A percentile compares a stretch with the other conserved stretches of the same genome.
phyloP scores from a whole-genome alignment of 2,888 invertebrate species.

The Calephelis perditalis region DNA sequence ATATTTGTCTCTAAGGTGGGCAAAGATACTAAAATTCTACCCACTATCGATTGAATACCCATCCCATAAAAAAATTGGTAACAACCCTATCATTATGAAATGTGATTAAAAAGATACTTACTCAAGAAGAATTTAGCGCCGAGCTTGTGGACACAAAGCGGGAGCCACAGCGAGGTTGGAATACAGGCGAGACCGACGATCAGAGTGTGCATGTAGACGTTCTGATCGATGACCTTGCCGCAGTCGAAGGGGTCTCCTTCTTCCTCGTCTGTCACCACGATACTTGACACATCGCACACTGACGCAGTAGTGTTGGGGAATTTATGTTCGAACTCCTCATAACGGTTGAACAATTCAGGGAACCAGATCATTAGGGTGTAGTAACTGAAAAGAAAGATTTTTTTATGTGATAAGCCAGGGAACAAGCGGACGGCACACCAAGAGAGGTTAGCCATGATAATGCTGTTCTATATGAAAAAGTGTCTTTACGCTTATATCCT shows the following conservation, averaged over 20 bases:
- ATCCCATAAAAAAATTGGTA: background rate
- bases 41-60: no score
- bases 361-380: conserved; percentile 96
- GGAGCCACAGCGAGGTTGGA: conserved; percentile 88
- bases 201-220: conserved; percentile 86
- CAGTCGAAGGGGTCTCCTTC: conserved; percentile 78
- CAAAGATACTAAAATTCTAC: no score
- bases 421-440: no score
- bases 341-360: conserved; percentile 91
- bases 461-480: background rate
- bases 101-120: conserved; percentile 55
- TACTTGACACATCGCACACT: conserved; percentile 87
- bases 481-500: no score
- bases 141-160: conserved; percentile 86
- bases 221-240: conserved; percentile 79
- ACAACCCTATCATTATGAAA: conserved; percentile 1
- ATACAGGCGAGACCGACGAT: conserved; percentile 89
- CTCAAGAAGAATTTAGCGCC: conserved; percentile 90
- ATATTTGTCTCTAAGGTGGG: no score
- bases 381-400: conserved; percentile 78
- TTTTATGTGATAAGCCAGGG: no score
- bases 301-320: conserved; percentile 84
- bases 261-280: conserved; percentile 69
- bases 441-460: background rate
- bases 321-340: conserved; percentile 83